phyloP scores from a whole-genome alignment of 2,888 invertebrate species.

The Rhogogaster chlorosoma region DNA sequence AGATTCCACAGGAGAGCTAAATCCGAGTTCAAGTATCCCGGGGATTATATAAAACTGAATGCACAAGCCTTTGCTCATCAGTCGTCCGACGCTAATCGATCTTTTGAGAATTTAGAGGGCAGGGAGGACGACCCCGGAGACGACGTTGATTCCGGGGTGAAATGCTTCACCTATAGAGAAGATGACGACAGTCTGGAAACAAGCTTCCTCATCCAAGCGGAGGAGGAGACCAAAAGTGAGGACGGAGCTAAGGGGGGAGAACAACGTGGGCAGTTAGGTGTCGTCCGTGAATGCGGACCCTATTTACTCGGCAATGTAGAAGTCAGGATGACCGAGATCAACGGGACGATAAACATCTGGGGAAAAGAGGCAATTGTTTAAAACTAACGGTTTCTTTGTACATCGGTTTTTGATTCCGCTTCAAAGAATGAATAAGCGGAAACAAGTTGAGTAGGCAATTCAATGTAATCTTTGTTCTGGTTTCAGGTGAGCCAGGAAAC shows the following conservation, averaged over 20 bases:
- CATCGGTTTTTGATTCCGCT: background rate
- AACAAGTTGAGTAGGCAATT: background rate
- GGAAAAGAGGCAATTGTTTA: slow-evolving; percentile 70
- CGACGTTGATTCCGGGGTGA: slow-evolving; percentile 65
- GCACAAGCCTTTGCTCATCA: background rate
- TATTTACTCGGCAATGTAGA: slow-evolving; percentile 74
- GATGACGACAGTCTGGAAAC: slow-evolving; percentile 68
- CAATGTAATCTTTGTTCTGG: background rate
- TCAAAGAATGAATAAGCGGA: background rate
- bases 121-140: slow-evolving; percentile 58
- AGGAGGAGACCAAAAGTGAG: background rate
- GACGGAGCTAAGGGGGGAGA: slow-evolving; percentile 51
- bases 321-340: slow-evolving; percentile 74
- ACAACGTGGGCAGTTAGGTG: slow-evolving; percentile 55
- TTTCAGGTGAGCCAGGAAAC: slow-evolving; percentile 44
- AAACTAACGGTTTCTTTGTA: background rate
- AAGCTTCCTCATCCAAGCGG: slow-evolving; percentile 73
- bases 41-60: slow-evolving; percentile 15
- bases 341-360: slow-evolving; percentile 75
- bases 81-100: slow-evolving; percentile 37
- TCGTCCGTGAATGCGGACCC: slow-evolving; percentile 73
- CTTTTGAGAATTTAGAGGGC: slow-evolving; percentile 41
- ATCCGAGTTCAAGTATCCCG: slow-evolving; percentile 53
- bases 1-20: slow-evolving; percentile 58
- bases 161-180: slow-evolving; percentile 72